A percentile compares a stretch with the other conserved stretches of the same genome.
phyloP scores from a whole-genome alignment of 64 coral and sea anemone species.

The Pocillopora damicornis region DNA sequence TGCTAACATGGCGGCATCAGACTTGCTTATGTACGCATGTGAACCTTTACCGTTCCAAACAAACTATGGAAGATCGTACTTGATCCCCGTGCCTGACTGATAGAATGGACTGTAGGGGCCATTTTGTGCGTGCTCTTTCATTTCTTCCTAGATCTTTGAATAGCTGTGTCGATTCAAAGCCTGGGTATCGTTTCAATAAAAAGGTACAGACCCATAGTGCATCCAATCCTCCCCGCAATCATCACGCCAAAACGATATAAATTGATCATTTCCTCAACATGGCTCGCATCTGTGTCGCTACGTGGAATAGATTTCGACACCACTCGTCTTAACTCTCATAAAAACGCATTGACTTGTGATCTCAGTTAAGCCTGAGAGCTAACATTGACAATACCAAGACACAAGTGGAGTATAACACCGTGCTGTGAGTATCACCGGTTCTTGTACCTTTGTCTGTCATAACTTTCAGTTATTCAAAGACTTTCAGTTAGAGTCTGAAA shows the following conservation, averaged over 20 bases:
- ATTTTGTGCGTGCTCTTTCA: slow-evolving; percentile 24
- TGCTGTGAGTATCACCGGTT: not conserved
- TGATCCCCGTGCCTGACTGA: slow-evolving; percentile 33
- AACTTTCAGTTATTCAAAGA: slow-evolving; percentile 1
- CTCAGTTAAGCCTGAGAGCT: not conserved
- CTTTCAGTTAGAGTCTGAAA: not conserved
- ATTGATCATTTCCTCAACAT: not conserved
- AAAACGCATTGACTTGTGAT: not conserved
- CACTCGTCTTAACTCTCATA: not conserved
- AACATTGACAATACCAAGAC: not conserved
- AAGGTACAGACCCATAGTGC: slow-evolving; percentile 35
- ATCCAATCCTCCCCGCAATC: not conserved
- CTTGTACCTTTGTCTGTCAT: slow-evolving; percentile 15
- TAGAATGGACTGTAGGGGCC: slow-evolving; percentile 15
- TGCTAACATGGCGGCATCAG: slow-evolving; percentile 57
- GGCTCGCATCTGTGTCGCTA: slow-evolving; percentile 20
- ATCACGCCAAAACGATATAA: not conserved
- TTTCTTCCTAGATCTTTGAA: slow-evolving; percentile 56
- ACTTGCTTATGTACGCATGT: slow-evolving; percentile 47
- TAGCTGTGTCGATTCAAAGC: slow-evolving; percentile 56
- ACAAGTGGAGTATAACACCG: not conserved
- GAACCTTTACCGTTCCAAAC: slow-evolving; percentile 28
- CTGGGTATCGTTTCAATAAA: slow-evolving; percentile 46
- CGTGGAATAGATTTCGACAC: slow-evolving; percentile 33
- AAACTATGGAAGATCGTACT: slow-evolving; percentile 11